Evolutionary conservation across 2,797 vertebrate genomes (phyloP), one percentile per base, ranked within the genome.

Genomic region (Bovichtus diacanthus): DNA sequence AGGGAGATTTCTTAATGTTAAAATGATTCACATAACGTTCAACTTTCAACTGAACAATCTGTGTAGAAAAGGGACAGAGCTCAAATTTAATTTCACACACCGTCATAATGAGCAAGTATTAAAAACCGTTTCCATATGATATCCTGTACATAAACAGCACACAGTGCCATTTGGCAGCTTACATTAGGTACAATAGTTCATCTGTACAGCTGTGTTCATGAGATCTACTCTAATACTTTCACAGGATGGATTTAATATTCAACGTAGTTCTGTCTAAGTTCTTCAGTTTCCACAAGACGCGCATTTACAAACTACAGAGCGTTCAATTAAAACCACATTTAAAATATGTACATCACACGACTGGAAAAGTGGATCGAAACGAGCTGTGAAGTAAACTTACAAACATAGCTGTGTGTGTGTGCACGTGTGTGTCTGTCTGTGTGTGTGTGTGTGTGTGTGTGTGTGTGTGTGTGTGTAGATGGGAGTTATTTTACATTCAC

Each of bases 401-500:
- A 72, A 23, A 79, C 43, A 50, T 25, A 49, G 25, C 62, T n/a
- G n/a, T n/a, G n/a, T n/a, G n/a, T n/a, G n/a, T n/a, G 39, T 46
- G 4, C 29, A 36, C 39, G 12, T 39, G 38, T 39, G 38, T 39
- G 38, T 39, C 12, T 39, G n/a, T 19, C 51, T 31, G 51, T 56
- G 34, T 49, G 36, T 70, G 31, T 51, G 58, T 51, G 39, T 61
- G 51, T 51, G 54, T 46, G 29, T 59, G 25, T 49, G 64, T 51
- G 61, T 54, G 41, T 78, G 49, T 70, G 67, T 72, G 27, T 68
- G 12, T 76, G 61, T 69, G 54, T 67, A 65, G 56, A 74, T 34
- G 49, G 49, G 39, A 78, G 69, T 62, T 89, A 86, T 87, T 62
- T 82, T 91, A 94, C 91, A 93, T 92, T 94, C 93, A 94, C 87